phyloP scores from a whole-genome alignment of 2,113 vertebrate genomes.

The Tichodroma muraria region DNA sequence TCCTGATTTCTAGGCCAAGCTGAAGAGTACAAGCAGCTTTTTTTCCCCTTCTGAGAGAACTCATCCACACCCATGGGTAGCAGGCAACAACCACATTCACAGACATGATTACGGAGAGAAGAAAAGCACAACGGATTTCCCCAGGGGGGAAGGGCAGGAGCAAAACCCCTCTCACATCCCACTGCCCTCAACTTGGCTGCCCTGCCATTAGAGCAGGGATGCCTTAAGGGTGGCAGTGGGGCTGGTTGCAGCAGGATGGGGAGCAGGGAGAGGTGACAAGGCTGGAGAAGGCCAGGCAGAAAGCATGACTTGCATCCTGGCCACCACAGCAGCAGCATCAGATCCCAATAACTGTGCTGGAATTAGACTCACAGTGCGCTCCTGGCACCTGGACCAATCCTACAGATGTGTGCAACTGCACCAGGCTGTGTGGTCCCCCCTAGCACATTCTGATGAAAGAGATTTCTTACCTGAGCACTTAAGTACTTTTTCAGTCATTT shows the following conservation, averaged over 20 bases:
- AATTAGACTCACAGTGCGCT: neutral
- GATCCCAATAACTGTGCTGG: neutral
- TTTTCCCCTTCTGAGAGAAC: neutral
- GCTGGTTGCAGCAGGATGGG: neutral
- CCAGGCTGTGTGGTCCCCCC: neutral
- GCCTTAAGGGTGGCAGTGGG: neutral
- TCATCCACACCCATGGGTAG: neutral
- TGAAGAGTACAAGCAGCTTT: neutral
- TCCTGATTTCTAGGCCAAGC: neutral
- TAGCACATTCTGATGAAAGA: neutral
- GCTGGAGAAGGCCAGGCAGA: neutral
- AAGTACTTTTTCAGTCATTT: neutral
- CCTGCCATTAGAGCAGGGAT: neutral
- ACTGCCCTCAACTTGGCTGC: fast-evolving
- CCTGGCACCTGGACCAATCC: neutral
- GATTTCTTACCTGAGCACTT: constrained; percentile 33
- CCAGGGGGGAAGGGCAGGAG: neutral
- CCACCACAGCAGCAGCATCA: neutral
- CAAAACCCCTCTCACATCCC: neutral
- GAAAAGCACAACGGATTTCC: neutral
- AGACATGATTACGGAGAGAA: neutral
- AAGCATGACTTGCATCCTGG: neutral
- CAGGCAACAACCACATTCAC: neutral
- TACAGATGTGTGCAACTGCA: neutral
- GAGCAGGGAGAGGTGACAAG: neutral